These are phyloP conservation scores for Drosophila paranaensis DNA, from an alignment of 2,888 invertebrate species.

Conservation along the genomic window DNA sequence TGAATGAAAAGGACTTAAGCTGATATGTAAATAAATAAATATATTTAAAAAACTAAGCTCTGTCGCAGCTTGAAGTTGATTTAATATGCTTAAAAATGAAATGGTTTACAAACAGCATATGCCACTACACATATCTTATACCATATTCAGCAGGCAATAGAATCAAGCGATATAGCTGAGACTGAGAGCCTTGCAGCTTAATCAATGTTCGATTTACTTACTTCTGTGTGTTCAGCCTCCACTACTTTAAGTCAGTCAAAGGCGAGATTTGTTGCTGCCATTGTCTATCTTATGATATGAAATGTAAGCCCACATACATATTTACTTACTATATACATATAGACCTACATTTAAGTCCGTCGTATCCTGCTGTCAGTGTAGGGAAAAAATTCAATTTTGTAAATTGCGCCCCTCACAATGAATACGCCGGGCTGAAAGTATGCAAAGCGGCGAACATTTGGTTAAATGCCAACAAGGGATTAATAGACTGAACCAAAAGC, in stretches of 20 bases:
- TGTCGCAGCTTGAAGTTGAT: neutral
- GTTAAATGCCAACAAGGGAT: slow-evolving; percentile 65
- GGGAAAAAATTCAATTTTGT: slow-evolving; percentile 60
- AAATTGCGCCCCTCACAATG: slow-evolving; percentile 58
- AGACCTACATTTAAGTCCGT: neutral
- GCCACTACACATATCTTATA: neutral
- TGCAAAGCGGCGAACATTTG: slow-evolving; percentile 54
- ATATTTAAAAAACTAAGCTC: no score
- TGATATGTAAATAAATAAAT: no score
- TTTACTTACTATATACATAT: neutral
- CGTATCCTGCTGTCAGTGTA: slow-evolving; percentile 24
- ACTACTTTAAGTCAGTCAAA: neutral
- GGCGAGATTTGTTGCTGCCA: neutral
- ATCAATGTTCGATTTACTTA: neutral
- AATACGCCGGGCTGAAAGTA: slow-evolving; percentile 39
- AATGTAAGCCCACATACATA: neutral
- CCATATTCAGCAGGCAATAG: neutral
- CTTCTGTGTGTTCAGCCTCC: neutral
- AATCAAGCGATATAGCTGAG: neutral
- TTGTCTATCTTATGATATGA: neutral
- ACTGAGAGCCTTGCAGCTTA: neutral
- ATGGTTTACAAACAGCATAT: neutral
- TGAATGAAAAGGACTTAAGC: no score
- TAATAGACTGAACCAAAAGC: slow-evolving; percentile 56
- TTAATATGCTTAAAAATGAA: neutral